Evolutionary conservation across 2,797 vertebrate species (phyloP).

Genomic region (Antennarius maculatus): DNA sequence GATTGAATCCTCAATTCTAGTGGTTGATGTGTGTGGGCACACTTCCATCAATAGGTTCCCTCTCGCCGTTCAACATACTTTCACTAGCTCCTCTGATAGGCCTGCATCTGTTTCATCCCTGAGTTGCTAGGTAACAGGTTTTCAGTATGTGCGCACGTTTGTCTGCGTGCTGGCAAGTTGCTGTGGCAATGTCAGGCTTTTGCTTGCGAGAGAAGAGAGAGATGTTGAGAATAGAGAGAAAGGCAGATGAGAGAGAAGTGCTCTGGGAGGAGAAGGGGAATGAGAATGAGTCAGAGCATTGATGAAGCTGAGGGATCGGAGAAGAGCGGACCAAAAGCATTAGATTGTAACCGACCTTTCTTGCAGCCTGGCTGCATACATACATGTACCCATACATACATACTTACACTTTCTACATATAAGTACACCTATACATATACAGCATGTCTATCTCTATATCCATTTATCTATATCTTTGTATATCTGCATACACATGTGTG

Average conservation of each 20-base stretch:
- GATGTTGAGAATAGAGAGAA: slow-evolving; percentile 71
- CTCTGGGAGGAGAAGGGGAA: slow-evolving; percentile 62
- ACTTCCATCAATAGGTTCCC: slow-evolving; percentile 69
- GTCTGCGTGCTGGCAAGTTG: slow-evolving; percentile 61
- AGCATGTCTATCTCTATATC: too few relatives aligned
- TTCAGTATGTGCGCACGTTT: slow-evolving; percentile 61
- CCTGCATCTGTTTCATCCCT: slow-evolving; percentile 81
- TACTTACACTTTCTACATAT: too few relatives aligned
- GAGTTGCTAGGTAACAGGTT: slow-evolving; percentile 86
- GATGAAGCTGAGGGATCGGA: slow-evolving; percentile 66
- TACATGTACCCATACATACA: too few relatives aligned
- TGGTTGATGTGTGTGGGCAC: slow-evolving; percentile 66
- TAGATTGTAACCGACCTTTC: slow-evolving; percentile 66
- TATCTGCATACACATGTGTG: too few relatives aligned
- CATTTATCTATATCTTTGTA: too few relatives aligned
- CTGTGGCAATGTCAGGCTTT: slow-evolving; percentile 76
- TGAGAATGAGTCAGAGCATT: slow-evolving; percentile 72
- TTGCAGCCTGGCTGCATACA: slow-evolving; percentile 51
- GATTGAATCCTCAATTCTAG: slow-evolving; percentile 60
- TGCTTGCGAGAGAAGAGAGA: slow-evolving; percentile 60
- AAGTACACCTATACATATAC: too few relatives aligned
- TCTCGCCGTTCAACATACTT: slow-evolving; percentile 60
- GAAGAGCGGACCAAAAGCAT: slow-evolving; percentile 64
- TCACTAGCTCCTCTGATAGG: slow-evolving; percentile 75
- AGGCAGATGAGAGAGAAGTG: slow-evolving; percentile 73